Conservation (phyloP, 2,888 invertebrate genomes). For the Mycalesis mineus region DNA sequence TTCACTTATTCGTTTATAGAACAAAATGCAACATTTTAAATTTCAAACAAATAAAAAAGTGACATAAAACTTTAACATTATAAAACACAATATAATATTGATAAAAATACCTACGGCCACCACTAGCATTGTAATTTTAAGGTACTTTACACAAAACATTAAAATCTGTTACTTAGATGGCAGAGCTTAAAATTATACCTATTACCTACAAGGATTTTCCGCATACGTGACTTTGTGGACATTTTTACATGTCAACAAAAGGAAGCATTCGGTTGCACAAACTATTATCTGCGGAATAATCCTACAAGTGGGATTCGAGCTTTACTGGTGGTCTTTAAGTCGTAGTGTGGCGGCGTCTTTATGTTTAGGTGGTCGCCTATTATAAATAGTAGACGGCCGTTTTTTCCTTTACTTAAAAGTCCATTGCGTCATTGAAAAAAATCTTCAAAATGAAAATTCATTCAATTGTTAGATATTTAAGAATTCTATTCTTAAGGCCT, state of each 20-base stretch:
- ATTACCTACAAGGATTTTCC: not conserved
- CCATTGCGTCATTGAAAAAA: not conserved
- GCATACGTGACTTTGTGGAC: not conserved
- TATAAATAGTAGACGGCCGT: not conserved
- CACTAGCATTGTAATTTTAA: too few species aligned
- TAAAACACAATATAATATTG: too few species aligned
- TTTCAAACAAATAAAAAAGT: too few species aligned
- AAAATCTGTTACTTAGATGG: too few species aligned
- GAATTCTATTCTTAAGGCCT: too few species aligned
- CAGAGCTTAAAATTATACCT: too few species aligned
- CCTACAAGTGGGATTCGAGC: not conserved
- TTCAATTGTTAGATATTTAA: too few species aligned
- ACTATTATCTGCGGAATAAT: conserved; percentile 3
- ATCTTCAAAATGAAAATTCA: not conserved
- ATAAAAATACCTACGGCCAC: too few species aligned
- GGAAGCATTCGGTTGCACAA: conserved; percentile 8
- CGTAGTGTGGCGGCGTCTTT: not conserved
- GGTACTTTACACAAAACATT: too few species aligned
- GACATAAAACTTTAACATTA: too few species aligned
- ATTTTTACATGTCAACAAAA: conserved; percentile 4
- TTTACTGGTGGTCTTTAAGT: not conserved
- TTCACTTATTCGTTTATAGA: too few species aligned
- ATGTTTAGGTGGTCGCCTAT: not conserved
- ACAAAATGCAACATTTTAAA: too few species aligned
- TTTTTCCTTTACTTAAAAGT: not conserved